Percentiles rank a stretch among this genome's conserved stretches.
These are phyloP conservation scores for Prenolepis imparis DNA, from an alignment of 2,888 invertebrate genomes.

Conservation along the genomic window DNA sequence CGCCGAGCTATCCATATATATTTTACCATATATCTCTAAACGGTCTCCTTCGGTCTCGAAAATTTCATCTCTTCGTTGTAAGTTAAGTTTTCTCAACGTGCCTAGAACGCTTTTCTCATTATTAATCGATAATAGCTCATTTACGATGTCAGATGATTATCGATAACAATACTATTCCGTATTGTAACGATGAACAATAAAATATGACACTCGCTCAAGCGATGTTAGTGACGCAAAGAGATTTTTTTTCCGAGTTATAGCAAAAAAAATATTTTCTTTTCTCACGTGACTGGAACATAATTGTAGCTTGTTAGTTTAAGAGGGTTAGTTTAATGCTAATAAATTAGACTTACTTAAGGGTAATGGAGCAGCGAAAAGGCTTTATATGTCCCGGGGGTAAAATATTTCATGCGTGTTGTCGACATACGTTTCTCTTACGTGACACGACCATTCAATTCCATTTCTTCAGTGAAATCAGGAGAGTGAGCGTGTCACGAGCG, in stretches of 20 bases:
- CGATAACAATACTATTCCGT: conserved; percentile 13
- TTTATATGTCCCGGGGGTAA: conserved; percentile 3
- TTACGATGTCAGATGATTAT: conserved; percentile 31
- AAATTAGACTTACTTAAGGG: conserved; percentile 16
- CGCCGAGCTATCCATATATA: conserved; percentile 60
- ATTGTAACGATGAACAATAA: conserved; percentile 5
- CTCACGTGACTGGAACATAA: background rate
- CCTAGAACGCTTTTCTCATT: conserved; percentile 58
- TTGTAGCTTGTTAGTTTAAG: conserved; percentile 5
- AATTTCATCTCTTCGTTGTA: too few relatives aligned
- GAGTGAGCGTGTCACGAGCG: conserved; percentile 40
- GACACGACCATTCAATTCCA: conserved; percentile 44
- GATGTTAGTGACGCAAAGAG: background rate
- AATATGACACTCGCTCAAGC: background rate
- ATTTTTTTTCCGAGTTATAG: background rate
- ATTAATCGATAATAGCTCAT: conserved; percentile 32
- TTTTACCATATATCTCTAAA: conserved; percentile 69
- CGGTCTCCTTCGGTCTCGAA: conserved; percentile 57
- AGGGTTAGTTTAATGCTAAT: conserved; percentile 25
- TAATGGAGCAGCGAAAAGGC: background rate
- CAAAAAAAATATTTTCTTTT: background rate
- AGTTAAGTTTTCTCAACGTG: conserved; percentile 16
- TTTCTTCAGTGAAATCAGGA: conserved; percentile 41
- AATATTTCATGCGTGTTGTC: conserved; percentile 18
- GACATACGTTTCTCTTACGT: conserved; percentile 40